Percentiles rank a stretch among this genome's conserved stretches.
These are phyloP conservation scores for Spatulosminthurus flaviceps DNA, from an alignment of 2,888 invertebrate species.

Conservation along the genomic window DNA sequence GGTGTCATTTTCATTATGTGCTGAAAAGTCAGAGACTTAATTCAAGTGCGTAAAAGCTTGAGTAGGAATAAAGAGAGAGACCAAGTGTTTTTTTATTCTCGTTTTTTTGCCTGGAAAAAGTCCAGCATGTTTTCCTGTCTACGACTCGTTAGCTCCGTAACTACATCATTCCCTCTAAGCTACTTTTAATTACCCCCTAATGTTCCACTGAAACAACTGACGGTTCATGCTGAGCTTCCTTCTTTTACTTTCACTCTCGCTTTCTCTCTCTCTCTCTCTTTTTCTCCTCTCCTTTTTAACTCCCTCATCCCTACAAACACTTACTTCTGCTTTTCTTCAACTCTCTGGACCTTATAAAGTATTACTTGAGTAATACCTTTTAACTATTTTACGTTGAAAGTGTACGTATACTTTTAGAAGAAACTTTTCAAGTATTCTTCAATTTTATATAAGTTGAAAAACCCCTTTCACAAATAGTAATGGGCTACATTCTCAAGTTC, in stretches of 20 bases:
- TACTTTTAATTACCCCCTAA: conserved; percentile 36
- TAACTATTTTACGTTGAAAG: neutral
- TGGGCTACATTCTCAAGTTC: neutral
- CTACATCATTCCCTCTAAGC: conserved; percentile 35
- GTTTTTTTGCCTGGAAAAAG: conserved; percentile 28
- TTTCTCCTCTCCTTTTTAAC: neutral
- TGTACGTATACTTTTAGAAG: neutral
- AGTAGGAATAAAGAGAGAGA: conserved; percentile 8
- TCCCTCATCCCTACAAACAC: conserved; percentile 2
- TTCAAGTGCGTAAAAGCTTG: conserved; percentile 11
- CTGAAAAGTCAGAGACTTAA: conserved; percentile 32
- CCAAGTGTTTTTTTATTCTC: conserved; percentile 15
- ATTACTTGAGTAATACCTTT: too few species aligned
- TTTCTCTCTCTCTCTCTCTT: too few species aligned
- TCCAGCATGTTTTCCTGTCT: conserved; percentile 37
- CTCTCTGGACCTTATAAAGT: neutral
- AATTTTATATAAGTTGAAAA: conserved; percentile 16
- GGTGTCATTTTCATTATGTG: conserved; percentile 37
- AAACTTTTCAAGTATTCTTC: conserved; percentile 22
- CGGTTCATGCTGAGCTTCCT: conserved; percentile 25
- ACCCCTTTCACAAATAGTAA: conserved; percentile 8
- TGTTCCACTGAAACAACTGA: conserved; percentile 32
- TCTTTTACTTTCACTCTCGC: too few species aligned
- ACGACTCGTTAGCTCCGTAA: conserved; percentile 39
- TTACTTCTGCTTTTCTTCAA: neutral